These are phyloP conservation scores for Fabriciana adippe DNA, from an alignment of 2,888 invertebrate species.

Conservation along the genomic window DNA sequence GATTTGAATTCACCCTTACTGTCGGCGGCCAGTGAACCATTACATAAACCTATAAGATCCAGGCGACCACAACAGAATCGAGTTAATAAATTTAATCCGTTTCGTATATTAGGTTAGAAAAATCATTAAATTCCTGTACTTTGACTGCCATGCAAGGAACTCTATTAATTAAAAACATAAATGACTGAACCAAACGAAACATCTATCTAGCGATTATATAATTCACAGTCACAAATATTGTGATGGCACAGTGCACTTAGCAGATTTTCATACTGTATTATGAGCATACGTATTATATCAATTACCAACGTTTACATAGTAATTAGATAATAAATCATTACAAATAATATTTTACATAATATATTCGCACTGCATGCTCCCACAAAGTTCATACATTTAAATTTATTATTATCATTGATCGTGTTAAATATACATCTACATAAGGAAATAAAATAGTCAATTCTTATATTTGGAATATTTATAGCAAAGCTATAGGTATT, in stretches of 20 bases:
- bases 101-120: constrained; percentile 75
- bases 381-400: constrained; percentile 21
- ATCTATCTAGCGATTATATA: constrained; percentile 53
- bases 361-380: constrained; percentile 28
- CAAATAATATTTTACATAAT: constrained; percentile 24
- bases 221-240: constrained; percentile 58
- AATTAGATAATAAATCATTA: constrained; percentile 26
- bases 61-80: constrained; percentile 68
- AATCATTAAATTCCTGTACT: constrained; percentile 39
- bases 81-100: constrained; percentile 73
- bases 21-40: constrained; percentile 71
- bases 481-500: constrained; percentile 43
- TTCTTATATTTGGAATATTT: constrained; percentile 46
- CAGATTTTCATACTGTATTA: constrained; percentile 42
- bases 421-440: constrained; percentile 19
- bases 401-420: constrained; percentile 12
- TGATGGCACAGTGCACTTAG: constrained; percentile 76
- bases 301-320: constrained; percentile 37
- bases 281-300: too few species aligned
- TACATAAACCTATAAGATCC: constrained; percentile 67
- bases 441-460: constrained; percentile 55
- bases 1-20: constrained; percentile 74
- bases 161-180: constrained; percentile 44
- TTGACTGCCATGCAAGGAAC: constrained; percentile 57
- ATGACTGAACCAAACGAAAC: constrained; percentile 56